Base-by-base conservation (phyloP, 2,797 vertebrate genomes). In the Bovichtus variegatus region DNA sequence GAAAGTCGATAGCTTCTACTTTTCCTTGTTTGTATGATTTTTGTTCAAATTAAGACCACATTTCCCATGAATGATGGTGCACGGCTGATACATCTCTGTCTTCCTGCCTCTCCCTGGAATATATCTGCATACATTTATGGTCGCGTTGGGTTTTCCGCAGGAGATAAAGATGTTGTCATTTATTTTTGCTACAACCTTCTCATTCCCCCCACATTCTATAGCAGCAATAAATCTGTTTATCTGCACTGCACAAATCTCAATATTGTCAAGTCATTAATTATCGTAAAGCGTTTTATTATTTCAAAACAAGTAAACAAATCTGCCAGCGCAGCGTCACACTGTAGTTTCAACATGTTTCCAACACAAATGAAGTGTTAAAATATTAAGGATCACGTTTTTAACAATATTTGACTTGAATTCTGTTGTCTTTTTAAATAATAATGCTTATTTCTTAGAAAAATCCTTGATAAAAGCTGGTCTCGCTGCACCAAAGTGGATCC, bases 241-340 rank as follows among this genome's bases (percentile, higher is more conserved):
- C 23, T 60, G 50, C 34, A 2, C 44, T 21, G 40, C 54, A 44
- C 25, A 71, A 25, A 36, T 60, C 25, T 53, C n/a, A 38, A 25
- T 31, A 18, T 44, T 43, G 59, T 55, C 46, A 16, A 44, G 43
- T 29, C 49, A 64, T 59, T 64, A 12, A 69, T 73, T 63, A 18
- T 29, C 4, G 0, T 59, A 36, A 49, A 29, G 40, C 19, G 12
- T 21, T 13, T 31, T 50, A 21, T 31, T 19, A 27, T 38, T 55
- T 31, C 8, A 46, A 66, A 59, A 63, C 29, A 55, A 38, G 16
- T 36, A 9, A 59, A 74, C 10, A 57, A 54, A 40, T 46, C 18
- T 47, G 3, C 16, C 31, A 13, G 15, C 3, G 18, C 16, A 6
- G 4, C 21, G 12, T 34, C n/a, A n/a, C n/a, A n/a, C n/a, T n/a